Conservation (phyloP, 2,797 vertebrate genomes). For the Acridotheres tristis region DNA sequence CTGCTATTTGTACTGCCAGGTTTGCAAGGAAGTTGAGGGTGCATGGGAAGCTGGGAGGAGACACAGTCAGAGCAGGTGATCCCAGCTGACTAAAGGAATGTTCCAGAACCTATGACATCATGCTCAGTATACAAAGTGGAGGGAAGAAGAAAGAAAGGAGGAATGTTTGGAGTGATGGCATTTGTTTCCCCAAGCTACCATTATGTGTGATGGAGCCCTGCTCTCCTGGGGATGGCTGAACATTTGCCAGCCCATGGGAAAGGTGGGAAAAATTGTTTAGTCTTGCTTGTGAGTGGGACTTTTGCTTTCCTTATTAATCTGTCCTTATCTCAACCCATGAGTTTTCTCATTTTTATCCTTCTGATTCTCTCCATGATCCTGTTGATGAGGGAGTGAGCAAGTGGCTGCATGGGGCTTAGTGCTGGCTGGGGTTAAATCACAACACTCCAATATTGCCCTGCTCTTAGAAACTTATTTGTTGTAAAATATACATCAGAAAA, state of each 20-base stretch:
- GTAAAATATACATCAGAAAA: background rate
- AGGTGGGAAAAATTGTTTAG: background rate
- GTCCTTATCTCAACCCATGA: background rate
- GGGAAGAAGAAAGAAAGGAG: background rate
- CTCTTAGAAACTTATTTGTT: background rate
- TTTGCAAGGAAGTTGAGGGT: background rate
- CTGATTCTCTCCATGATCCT: background rate
- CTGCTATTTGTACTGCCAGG: background rate
- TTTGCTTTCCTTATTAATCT: background rate
- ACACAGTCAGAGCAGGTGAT: background rate
- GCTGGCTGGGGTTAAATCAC: background rate
- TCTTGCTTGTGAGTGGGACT: background rate
- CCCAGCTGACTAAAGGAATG: background rate
- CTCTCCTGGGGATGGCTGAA: background rate
- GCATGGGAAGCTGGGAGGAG: background rate
- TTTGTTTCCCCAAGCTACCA: background rate
- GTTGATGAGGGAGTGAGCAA: background rate
- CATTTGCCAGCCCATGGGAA: background rate
- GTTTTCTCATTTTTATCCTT: background rate
- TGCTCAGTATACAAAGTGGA: background rate
- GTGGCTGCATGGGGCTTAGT: rapidly evolving
- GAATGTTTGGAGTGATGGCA: background rate
- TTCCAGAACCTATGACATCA: background rate
- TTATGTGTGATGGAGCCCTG: background rate
- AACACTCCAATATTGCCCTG: background rate